Evolutionary conservation across 2,113 vertebrate genomes (phyloP).

Genomic region (Amazona vittata): DNA sequence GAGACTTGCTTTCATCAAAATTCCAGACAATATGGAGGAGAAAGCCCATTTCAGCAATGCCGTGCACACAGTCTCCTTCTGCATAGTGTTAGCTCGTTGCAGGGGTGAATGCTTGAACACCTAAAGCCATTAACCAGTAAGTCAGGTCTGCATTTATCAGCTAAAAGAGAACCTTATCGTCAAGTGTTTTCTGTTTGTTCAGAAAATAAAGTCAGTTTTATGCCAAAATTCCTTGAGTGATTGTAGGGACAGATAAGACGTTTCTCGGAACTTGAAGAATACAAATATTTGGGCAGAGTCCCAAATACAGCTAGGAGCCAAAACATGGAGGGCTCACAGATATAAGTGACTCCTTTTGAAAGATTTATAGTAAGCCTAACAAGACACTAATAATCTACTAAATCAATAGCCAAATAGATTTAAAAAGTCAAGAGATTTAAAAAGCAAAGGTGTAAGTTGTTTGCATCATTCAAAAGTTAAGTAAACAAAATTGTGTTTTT

Average conservation of each 20-base stretch:
- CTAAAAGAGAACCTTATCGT: neutral
- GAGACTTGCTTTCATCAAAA: neutral
- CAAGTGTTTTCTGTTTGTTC: neutral
- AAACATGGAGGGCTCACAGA: neutral
- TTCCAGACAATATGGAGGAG: neutral
- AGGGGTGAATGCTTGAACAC: neutral
- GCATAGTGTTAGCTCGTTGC: neutral
- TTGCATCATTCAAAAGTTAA: neutral
- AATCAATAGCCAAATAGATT: neutral
- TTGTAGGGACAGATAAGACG: conserved; percentile 34
- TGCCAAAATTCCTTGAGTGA: conserved; percentile 11
- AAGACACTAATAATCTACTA: neutral
- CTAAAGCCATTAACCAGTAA: neutral
- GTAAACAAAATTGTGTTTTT: neutral
- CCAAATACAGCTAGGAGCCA: neutral
- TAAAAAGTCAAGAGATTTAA: neutral
- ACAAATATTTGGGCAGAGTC: conserved; percentile 14
- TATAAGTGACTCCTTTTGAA: neutral
- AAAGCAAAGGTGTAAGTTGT: neutral
- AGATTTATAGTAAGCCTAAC: neutral
- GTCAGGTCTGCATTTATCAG: neutral
- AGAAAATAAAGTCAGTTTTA: neutral
- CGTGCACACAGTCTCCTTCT: fast-evolving
- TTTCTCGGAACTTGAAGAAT: conserved; percentile 36
- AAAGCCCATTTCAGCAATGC: neutral